Base-by-base conservation (phyloP, 1,140 invertebrate species). In the Drosophila novamexicana region DNA sequence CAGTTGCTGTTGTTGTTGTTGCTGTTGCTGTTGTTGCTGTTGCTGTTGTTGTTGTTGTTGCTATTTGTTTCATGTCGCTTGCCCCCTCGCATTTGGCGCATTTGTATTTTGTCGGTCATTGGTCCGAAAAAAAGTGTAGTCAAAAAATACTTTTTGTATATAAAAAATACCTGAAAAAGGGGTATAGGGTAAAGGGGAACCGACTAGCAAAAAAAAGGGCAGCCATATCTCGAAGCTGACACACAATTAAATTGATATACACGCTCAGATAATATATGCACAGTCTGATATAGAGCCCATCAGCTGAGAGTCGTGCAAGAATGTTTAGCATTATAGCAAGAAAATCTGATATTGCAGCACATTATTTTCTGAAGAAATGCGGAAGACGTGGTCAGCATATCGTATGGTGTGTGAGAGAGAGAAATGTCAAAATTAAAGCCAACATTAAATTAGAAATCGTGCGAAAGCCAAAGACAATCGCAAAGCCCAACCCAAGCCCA, bases 61-160 rank as follows among this genome's bases (percentile, higher is more conserved):
- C 67, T 64, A 65, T 70, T 73, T 79, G 77, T 64, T 75, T 49
- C 29, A n/a, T 44, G 49, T 14, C 14, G 40, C 12, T 32, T 59
- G 53, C 18, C 18, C 44, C 36, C 53, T 61, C 49, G 36, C 52
- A 65, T 61, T 72, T 77, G 50, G 74, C 69, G 66, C 56, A 72
- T 72, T 80, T 77, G 66, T 71, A 45, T 67, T 85, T 82, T 82
- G 68, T 85, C 88, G 88, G 88, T 90, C 88, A 90, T 90, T 90
- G 88, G 88, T 90, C 88, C 75, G 88, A 80, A 78, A 79, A 71
- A 79, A 71, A 79, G 49, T 65, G 68, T 71, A 84, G 75, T 36
- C 52, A 54, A 77, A 61, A 69, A 58, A 71, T 68, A 78, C 36
- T n/a, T 57, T 29, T 40, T 57, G 37, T 57, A 42, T 29, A 40